Evolutionary conservation across 2,113 vertebrate genomes (phyloP), one percentile per base, ranked within the genome.

Genomic region (Typhlomys cinereus): DNA sequence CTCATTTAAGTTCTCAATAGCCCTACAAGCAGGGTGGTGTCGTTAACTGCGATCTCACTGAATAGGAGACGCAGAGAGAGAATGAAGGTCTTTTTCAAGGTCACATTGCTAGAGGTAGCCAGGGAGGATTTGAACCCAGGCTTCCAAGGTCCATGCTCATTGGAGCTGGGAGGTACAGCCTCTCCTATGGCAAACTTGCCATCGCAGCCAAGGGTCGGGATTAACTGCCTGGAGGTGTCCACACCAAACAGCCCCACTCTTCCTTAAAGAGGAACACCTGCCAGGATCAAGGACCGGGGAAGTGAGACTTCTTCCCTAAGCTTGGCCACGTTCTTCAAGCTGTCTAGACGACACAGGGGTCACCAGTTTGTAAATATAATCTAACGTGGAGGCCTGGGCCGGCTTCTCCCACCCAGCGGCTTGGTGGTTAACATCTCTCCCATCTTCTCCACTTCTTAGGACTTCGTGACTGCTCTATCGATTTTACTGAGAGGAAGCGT

Each of bases 391-490:
- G n/a, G 44, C 27, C n/a, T n/a, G n/a, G n/a, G n/a, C n/a, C 41
- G 52, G 48, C 57, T 36, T 14, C 5, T 1, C 31, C 44, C 5
- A 27, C 18, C 50, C 8, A 0, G 1, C 9, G 17, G 34, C 82
- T 62, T 1, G 3, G 70, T 41, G 66, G 5, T 34, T 78, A 59
- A 74, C 9, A 29, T 44, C 39, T 13, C 34, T 54, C 41, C 1
- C 46, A 84, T 23, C 25, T 95, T 87, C 78, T 96, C 31, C 91
- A 4, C 85, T 91, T 78, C 61, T 86, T 97, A 99, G 99, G 99
- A 99, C 96, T 99, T 99, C 98, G 99, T 99, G 50, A 98, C 98
- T 10, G 99, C 99, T 73, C 97, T 99, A 93, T 99, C 99, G 39
- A 99, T 98, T 96, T 98, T 99, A 93, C 97, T 99, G 89, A 98